Percentiles rank a stretch among this genome's conserved stretches.
phyloP scores from a whole-genome alignment of 2,113 vertebrate genomes.

The Cynocephalus volans region DNA sequence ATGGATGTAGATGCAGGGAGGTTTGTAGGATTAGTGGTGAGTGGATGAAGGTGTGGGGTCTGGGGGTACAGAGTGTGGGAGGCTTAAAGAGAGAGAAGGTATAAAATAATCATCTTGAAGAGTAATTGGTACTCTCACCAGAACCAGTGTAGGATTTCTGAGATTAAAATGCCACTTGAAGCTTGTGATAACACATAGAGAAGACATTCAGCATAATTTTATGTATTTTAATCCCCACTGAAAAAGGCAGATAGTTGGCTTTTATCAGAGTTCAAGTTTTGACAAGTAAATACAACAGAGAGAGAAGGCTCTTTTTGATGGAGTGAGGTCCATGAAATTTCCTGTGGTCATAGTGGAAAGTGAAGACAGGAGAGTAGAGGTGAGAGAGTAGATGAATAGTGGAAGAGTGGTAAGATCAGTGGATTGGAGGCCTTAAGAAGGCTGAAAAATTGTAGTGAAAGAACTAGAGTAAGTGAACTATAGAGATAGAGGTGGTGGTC shows the following conservation, averaged over 20 bases:
- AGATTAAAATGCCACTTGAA: background rate
- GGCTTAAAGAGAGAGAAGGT: background rate
- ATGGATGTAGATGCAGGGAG: background rate
- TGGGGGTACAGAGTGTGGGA: background rate
- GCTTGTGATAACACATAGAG: background rate
- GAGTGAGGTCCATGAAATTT: background rate
- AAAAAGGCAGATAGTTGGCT: background rate
- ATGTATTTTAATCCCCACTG: background rate
- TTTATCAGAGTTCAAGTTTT: constrained; percentile 27
- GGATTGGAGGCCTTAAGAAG: background rate
- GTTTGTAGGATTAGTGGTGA: background rate
- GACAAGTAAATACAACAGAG: background rate
- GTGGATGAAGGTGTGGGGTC: background rate
- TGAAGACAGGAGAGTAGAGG: background rate
- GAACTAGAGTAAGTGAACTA: background rate
- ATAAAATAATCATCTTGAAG: background rate
- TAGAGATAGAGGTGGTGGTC: background rate
- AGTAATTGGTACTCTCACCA: background rate
- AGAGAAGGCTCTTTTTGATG: background rate
- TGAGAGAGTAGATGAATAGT: background rate
- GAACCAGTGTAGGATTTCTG: background rate
- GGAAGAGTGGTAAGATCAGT: background rate
- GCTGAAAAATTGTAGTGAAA: background rate
- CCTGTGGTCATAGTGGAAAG: background rate
- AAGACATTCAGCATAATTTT: background rate